Conservation (phyloP, 2,888 invertebrate species). For the Megalurothrips usitatus region DNA sequence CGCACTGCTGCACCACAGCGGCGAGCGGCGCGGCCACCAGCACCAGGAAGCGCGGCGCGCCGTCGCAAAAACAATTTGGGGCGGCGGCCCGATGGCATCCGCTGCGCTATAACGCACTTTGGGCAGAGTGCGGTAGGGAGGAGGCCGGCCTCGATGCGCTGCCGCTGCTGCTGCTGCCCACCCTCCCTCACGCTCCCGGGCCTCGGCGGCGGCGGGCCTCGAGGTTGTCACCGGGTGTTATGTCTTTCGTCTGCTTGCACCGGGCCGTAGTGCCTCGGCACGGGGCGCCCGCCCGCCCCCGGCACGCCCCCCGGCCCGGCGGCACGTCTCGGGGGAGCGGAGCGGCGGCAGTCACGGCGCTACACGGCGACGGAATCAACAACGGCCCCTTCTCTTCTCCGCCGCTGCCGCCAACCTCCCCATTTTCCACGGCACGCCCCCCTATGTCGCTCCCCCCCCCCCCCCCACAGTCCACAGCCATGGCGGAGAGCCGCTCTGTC, state of each 20-base stretch:
- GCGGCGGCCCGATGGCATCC: no score
- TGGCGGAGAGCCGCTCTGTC: background rate
- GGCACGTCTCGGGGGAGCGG: background rate
- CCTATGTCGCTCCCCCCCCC: background rate
- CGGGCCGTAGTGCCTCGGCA: background rate
- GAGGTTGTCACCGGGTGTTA: conserved; percentile 16
- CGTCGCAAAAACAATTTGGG: no score
- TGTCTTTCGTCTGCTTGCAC: conserved; percentile 24
- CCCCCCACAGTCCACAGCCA: background rate
- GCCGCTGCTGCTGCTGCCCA: no score
- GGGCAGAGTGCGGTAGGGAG: background rate
- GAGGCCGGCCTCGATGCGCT: background rate
- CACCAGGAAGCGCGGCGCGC: no score
- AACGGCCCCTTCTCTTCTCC: background rate
- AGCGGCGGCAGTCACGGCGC: background rate
- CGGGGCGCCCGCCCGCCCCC: background rate
- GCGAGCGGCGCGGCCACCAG: no score
- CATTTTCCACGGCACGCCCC: background rate
- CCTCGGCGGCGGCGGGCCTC: background rate
- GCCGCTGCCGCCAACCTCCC: background rate
- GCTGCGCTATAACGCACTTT: no score
- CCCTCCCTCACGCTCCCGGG: no score
- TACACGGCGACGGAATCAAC: no score
- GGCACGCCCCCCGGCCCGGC: background rate
- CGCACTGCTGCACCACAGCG: background rate